A percentile compares a stretch with the other conserved stretches of the same genome.
Evolutionary conservation across 2,888 invertebrate species (phyloP).

Genomic region (Xanthia icteritia): DNA sequence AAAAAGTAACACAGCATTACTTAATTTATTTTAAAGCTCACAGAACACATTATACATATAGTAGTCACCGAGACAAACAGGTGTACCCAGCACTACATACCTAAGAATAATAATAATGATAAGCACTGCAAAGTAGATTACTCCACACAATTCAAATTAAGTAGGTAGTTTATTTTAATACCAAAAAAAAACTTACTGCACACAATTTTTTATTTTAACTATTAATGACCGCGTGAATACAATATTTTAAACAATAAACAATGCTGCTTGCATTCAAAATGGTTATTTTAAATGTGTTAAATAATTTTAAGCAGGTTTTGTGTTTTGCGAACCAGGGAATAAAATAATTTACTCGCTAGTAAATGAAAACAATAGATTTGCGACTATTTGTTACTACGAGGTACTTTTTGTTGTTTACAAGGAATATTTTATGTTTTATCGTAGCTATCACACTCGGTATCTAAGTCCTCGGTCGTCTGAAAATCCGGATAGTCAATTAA

Average conservation of each 20-base stretch:
- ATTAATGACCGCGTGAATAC: background rate
- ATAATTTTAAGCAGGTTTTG: conserved; percentile 7
- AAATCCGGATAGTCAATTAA: background rate
- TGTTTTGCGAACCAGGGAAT: background rate
- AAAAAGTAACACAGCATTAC: too few species aligned
- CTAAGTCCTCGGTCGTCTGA: background rate
- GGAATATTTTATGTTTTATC: too few species aligned
- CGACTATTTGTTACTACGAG: background rate
- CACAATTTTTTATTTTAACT: background rate
- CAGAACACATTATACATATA: background rate
- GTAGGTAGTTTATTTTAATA: background rate
- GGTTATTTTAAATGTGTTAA: too few species aligned
- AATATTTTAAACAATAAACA: background rate
- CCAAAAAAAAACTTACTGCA: background rate
- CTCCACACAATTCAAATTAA: too few species aligned
- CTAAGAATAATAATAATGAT: background rate
- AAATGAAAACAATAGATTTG: conserved; percentile 9
- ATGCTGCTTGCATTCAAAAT: background rate
- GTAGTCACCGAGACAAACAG: background rate
- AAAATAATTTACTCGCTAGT: background rate
- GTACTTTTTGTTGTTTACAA: too few species aligned
- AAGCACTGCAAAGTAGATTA: background rate
- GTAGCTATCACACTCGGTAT: background rate
- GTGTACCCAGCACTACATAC: background rate
- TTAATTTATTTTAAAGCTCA: background rate